Evolutionary conservation across 2,797 vertebrate species (phyloP), one percentile per base, ranked within the genome.

Genomic region (Chelon auratus): DNA sequence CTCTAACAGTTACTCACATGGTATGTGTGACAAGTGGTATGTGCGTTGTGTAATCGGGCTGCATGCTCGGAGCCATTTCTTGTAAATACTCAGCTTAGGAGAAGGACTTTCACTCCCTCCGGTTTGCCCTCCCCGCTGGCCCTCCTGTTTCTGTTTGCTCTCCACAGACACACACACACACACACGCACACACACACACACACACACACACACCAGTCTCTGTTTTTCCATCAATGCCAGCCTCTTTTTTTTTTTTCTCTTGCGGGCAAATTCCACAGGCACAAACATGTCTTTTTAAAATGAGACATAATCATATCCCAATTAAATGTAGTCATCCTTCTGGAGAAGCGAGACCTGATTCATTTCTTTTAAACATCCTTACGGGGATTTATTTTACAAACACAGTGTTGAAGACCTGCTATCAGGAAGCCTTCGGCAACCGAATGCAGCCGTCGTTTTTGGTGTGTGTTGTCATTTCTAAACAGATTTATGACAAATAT

Each of bases 1-100:
- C 47, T 20, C 17, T 47, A 56, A 51, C 15, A 2, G 8, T 47
- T 50, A 18, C 22, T 43, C 51, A 30, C 53, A 51, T 55, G n/a
- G 58, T 6, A 12, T 20, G 47, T 57, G 37, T 18, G 59, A 43
- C 45, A 30, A 51, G 11, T 20, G 33, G 33, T 37, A 22, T 68
- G 40, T 54, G 7, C 82, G 20, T 92, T 92, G 85, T 78, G 85
- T 72, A 86, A 87, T 86, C 26, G 24, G n/a, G n/a, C 53, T 52
- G 39, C 50, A 48, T 4, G 55, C 51, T 76, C 9, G 0, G 0
- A 62, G 71, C 22, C 52, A 14, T 92, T 93, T 93, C 93, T 92
- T 89, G 91, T 91, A 93, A 93, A 89, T 62, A 63, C 69, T 54
- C 63, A 39, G 61, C 70, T 67, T 82, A 87, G 50, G 6, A 82